Evolutionary conservation across 2,797 vertebrate genomes (phyloP).

Genomic region (Toxotes lorentzi): DNA sequence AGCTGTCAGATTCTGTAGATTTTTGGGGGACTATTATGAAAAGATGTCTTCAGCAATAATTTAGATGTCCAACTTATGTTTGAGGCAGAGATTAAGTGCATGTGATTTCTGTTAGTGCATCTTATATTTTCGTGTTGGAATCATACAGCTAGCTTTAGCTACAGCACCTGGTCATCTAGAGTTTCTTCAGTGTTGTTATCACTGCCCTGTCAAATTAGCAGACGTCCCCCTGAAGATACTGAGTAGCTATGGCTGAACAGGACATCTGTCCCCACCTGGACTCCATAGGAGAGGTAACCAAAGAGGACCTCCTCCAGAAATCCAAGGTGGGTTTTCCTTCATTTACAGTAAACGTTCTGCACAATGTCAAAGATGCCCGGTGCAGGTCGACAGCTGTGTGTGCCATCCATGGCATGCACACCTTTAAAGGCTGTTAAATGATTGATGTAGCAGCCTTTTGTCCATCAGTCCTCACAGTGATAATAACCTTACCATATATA

Average conservation of each 20-base stretch:
- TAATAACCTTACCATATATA: not conserved
- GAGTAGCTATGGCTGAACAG: conserved; percentile 88
- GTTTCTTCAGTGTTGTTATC: conserved; percentile 19
- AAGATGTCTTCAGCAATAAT: not conserved
- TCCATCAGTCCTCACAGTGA: not conserved
- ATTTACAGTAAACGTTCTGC: conserved; percentile 1
- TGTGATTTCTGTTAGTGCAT: not conserved
- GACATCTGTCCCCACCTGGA: conserved; percentile 95
- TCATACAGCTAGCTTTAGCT: conserved; percentile 57
- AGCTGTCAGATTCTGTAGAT: conserved; percentile 41
- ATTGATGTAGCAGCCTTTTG: not conserved
- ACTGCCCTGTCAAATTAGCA: conserved; percentile 35
- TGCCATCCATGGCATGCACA: not conserved
- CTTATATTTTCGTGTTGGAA: conserved; percentile 12
- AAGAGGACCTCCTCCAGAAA: conserved; percentile 95
- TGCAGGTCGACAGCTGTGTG: not conserved
- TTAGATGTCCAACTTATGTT: not conserved
- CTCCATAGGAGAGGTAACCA: conserved; percentile 96
- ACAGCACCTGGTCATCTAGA: conserved; percentile 20
- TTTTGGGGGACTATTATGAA: not conserved
- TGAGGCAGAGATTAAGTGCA: not conserved
- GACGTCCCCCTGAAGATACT: conserved; percentile 45
- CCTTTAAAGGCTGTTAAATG: not conserved
- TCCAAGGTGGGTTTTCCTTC: conserved; percentile 88
- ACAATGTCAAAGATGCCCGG: conserved; percentile 17